Percentiles rank a stretch among this genome's conserved stretches.
phyloP scores from a whole-genome alignment of 2,888 invertebrate genomes.

The Callyntrura sp. region DNA sequence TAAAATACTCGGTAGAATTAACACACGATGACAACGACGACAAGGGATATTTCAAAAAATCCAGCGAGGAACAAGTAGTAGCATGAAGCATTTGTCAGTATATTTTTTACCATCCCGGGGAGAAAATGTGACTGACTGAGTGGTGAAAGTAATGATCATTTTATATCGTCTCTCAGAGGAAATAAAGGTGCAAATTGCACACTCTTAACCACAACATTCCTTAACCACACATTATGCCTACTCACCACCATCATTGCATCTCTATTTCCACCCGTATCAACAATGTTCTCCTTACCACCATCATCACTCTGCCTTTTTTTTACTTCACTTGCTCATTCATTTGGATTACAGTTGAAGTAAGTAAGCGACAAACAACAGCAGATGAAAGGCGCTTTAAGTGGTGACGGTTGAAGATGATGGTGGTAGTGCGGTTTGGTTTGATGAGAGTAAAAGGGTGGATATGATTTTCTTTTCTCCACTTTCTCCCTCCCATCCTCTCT shows the following conservation, averaged over 20 bases:
- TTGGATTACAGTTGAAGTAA: background rate
- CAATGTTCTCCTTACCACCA: background rate
- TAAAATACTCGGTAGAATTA: too few relatives aligned
- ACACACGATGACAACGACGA: too few relatives aligned
- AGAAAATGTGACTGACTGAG: background rate
- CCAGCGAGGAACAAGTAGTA: too few relatives aligned
- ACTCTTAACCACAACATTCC: background rate
- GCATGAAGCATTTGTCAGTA: too few relatives aligned
- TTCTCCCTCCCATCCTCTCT: background rate
- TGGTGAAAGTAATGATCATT: conserved; percentile 44
- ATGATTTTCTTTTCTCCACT: conserved; percentile 26
- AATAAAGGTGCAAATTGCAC: conserved; percentile 49
- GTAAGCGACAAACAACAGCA: too few relatives aligned
- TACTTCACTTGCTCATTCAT: conserved; percentile 1
- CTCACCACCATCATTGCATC: too few relatives aligned
- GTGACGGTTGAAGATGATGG: background rate
- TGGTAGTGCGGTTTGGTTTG: conserved; percentile 26
- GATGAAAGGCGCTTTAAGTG: too few relatives aligned
- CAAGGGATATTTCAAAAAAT: too few relatives aligned
- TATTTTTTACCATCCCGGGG: too few relatives aligned
- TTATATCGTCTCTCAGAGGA: background rate
- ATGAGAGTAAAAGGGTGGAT: conserved; percentile 36
- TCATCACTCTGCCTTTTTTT: background rate
- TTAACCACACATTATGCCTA: too few relatives aligned
- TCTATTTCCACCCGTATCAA: background rate